Evolutionary conservation across 2,797 vertebrate species (phyloP), one percentile per base, ranked within the genome.

Genomic region (Chaunax sp.): DNA sequence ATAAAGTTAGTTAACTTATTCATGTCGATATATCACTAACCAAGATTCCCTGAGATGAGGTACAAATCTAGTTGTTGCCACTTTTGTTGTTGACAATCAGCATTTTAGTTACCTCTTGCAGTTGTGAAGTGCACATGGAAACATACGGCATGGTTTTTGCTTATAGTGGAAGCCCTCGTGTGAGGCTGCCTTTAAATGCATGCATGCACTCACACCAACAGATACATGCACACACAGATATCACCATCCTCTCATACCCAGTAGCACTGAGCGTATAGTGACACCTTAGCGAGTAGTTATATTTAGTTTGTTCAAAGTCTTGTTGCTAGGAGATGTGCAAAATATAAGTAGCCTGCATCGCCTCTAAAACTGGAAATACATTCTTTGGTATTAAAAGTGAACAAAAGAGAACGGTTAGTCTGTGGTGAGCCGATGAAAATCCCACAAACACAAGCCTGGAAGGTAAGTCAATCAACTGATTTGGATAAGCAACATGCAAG

Each of bases 291-390:
- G 85, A 73, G 82, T 58, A 77, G 84, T 83, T 94, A 92, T 92
- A 93, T 93, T 90, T 93, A 91, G 88, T 91, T 88, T 82, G 71
- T 90, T 91, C 86, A 88, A 92, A 90, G 83, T 89, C 88, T 82
- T 87, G 92, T 94, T 93, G 92, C 91, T 93, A 93, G 92, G 93
- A 90, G 90, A 94, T 92, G 83, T 73, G 83, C 83, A 89, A 92
- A 91, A 92, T 87, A 88, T 89, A 89, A 83, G 64, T 89, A 83
- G 62, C 69, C 79, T 83, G 79, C 80, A 88, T 81, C 62, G 80
- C 72, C 69, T 80, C 61, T 74, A 86, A 92, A 84, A 75, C 65
- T 84, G 69, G 71, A 78, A 79, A 87, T 78, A 76, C 69, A 91
- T 90, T 86, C 60, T 76, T 82, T 67, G 64, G 78, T 71, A 83